Evolutionary conservation across 2,888 invertebrate genomes (phyloP), one percentile per base, ranked within the genome.

Genomic region (Ellobium chinense): DNA sequence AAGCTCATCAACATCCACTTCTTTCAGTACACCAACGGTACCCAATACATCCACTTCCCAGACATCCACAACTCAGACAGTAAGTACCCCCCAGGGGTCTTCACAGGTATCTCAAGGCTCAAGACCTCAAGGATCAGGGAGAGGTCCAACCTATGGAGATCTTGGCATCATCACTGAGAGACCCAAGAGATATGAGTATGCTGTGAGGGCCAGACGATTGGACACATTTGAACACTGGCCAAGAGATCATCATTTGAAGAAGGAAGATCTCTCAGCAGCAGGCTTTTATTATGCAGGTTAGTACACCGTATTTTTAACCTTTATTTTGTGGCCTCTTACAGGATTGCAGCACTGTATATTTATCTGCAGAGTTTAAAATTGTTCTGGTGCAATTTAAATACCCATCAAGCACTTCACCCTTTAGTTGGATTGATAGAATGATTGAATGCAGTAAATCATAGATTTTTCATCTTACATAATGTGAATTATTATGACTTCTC

Each of bases 91-190:
- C 7, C 63, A 46, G 2, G 31, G 24, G 18, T n/a, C 63, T 21
- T 14, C 60, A 58, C n/a, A 29, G 27, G 54, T 63, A 27, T 5
- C 63, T 3, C 63, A 74, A 31, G 34, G 46, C 4, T 27, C 29
- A 34, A 74, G 46, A n/a, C n/a, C n/a, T n/a, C n/a, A n/a, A n/a
- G n/a, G n/a, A n/a, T 9, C 46, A 27, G 66, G 63, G 1, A 54
- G 63, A 14, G 63, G 18, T 9, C 69, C 74, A 12, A 79, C 83
- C 1, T 83, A 83, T 39, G 56, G 63, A 5, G 66, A 83, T 31
- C 80, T 83, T 24, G 83, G 83, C n/a, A 83, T 83, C 70, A 73
- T 78, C 34, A 75, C 81, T 31, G 80, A 81, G 24, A 36, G 74
- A 37, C 83, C 83, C 18, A 82, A 82, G 36, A 60, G 83, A 7